Percentiles rank a stretch among this genome's conserved stretches.
Conservation (phyloP, 2,888 invertebrate species). For the Parnassius orleans region DNA sequence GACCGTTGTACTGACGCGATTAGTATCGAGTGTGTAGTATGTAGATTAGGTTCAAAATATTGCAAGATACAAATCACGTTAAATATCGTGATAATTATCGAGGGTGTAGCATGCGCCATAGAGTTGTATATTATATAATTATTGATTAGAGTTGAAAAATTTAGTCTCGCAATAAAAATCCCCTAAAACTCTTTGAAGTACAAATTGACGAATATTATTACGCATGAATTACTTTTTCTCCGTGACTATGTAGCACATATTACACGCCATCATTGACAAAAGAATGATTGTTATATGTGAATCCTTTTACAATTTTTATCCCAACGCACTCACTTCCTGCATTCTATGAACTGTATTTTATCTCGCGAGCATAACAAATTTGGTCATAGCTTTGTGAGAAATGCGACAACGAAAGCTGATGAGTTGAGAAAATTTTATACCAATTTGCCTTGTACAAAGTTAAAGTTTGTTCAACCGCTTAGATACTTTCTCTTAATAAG, state of each 20-base stretch:
- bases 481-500: no score
- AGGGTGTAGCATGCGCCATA: no score
- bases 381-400: slow-evolving; percentile 52
- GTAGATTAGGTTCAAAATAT: no score
- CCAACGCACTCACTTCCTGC: slow-evolving; percentile 54
- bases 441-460: no score
- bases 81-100: no score
- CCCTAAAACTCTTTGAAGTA: background rate
- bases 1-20: no score
- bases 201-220: background rate
- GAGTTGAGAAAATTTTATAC: slow-evolving; percentile 23
- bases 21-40: no score
- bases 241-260: slow-evolving; percentile 28
- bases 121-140: no score
- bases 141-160: no score
- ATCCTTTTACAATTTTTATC: slow-evolving; percentile 47
- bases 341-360: slow-evolving; percentile 56
- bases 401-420: slow-evolving; percentile 43
- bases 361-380: slow-evolving; percentile 55
- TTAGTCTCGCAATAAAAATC: no score
- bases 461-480: no score
- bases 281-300: slow-evolving; percentile 22
- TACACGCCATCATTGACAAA: slow-evolving; percentile 15
- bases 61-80: no score
- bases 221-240: slow-evolving; percentile 6